Evolutionary conservation across 2,797 vertebrate species (phyloP).

Genomic region (Aeoliscus strigatus): DNA sequence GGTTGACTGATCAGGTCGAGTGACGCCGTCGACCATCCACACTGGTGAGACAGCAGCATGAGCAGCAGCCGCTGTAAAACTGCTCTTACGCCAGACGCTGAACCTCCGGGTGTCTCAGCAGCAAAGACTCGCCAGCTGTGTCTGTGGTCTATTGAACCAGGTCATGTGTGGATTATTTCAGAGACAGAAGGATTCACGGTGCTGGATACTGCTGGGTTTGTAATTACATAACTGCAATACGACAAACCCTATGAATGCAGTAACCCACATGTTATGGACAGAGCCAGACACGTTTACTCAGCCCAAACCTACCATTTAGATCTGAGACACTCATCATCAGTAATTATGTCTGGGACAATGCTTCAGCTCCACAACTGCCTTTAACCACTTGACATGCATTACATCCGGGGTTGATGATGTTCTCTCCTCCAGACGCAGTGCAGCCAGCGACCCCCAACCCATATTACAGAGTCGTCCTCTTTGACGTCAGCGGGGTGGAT

Average conservation of each 20-base stretch:
- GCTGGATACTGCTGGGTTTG: conserved; percentile 2
- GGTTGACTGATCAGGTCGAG: no score
- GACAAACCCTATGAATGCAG: conserved; percentile 22
- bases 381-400: conserved; percentile 24
- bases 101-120: background rate
- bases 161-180: background rate
- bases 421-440: conserved; percentile 66
- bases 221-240: conserved; percentile 29
- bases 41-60: no score
- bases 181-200: conserved; percentile 22
- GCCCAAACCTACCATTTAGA: conserved; percentile 40
- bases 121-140: background rate
- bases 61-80: no score
- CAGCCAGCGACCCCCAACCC: conserved; percentile 61
- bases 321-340: conserved; percentile 37
- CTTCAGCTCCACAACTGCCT: conserved; percentile 37
- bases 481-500: conserved; percentile 76
- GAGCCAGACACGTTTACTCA: conserved; percentile 26
- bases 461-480: conserved; percentile 74
- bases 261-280: conserved; percentile 41
- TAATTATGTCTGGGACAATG: conserved; percentile 53
- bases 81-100: conserved; percentile 4
- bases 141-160: background rate
- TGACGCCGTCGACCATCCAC: no score
- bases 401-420: conserved; percentile 5